A percentile compares a stretch with the other conserved stretches of the same genome.
Conservation (phyloP, 2,797 vertebrate genomes). For the Pseudotriccus pelzelni region DNA sequence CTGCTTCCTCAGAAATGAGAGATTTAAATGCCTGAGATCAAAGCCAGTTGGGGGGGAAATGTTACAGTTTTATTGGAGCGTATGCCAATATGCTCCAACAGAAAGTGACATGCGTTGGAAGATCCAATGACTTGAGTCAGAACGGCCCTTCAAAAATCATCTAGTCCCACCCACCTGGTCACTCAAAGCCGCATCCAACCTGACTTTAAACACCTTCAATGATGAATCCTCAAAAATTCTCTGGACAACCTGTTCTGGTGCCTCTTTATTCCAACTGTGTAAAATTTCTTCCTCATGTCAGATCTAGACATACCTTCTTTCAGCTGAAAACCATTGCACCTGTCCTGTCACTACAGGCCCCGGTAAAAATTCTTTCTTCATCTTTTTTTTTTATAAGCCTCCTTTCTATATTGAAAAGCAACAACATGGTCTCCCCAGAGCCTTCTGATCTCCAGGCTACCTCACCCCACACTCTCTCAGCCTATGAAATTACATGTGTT, state of each 20-base stretch:
- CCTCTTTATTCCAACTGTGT: background rate
- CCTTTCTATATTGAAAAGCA: background rate
- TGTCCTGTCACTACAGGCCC: background rate
- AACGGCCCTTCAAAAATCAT: background rate
- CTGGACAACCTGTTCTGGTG: background rate
- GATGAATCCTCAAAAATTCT: background rate
- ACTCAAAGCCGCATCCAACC: background rate
- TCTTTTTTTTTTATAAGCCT: background rate
- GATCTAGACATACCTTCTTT: background rate
- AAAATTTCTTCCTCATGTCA: background rate
- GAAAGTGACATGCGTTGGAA: background rate
- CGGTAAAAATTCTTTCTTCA: background rate
- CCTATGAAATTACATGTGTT: background rate
- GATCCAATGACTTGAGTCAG: no score
- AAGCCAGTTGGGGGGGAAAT: background rate
- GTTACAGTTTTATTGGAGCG: background rate
- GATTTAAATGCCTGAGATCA: background rate
- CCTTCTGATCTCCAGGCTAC: background rate
- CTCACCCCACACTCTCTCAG: background rate
- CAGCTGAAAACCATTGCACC: background rate
- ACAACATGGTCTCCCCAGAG: background rate
- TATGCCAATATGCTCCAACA: background rate
- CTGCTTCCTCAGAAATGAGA: background rate
- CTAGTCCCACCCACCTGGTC: accelerated
- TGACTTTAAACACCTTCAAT: background rate